These are phyloP conservation scores for Tylochromis polylepis DNA, from an alignment of 2,113 vertebrate genomes.

Conservation along the genomic window DNA sequence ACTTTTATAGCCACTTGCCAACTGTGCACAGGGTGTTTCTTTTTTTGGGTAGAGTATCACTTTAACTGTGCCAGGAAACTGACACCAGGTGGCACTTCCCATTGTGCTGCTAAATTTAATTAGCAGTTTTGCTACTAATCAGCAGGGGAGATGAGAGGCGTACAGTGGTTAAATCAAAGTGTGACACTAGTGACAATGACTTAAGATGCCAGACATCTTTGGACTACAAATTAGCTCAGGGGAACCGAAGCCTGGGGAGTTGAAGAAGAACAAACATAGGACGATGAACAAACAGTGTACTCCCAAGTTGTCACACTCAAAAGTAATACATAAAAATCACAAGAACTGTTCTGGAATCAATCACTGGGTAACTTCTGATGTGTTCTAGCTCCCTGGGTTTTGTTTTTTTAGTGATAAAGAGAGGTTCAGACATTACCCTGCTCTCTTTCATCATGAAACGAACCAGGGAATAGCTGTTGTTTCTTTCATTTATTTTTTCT, in stretches of 20 bases:
- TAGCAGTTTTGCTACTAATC: slow-evolving; percentile 45
- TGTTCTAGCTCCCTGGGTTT: not conserved
- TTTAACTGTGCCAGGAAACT: not conserved
- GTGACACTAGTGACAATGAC: slow-evolving; percentile 28
- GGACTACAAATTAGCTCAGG: slow-evolving; percentile 26
- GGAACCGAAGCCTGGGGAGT: slow-evolving; percentile 21
- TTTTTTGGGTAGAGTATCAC: not conserved
- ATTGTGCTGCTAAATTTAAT: slow-evolving; percentile 57
- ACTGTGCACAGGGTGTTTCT: not conserved
- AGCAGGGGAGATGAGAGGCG: slow-evolving; percentile 45
- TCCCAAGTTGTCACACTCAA: not conserved
- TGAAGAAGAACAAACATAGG: not conserved
- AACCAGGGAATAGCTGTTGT: not conserved
- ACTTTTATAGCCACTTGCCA: not conserved
- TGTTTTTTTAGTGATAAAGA: not conserved
- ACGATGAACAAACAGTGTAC: not conserved
- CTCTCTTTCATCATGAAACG: not conserved
- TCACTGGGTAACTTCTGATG: not conserved
- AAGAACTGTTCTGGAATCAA: not conserved
- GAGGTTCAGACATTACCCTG: not conserved
- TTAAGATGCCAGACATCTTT: slow-evolving; percentile 31
- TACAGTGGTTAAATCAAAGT: slow-evolving; percentile 47
- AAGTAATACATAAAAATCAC: not conserved
- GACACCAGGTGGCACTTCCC: slow-evolving; percentile 29
- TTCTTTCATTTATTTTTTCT: not conserved